Evolutionary conservation across 1,140 invertebrate genomes (phyloP).

Genomic region (Lordiphosa collinella): DNA sequence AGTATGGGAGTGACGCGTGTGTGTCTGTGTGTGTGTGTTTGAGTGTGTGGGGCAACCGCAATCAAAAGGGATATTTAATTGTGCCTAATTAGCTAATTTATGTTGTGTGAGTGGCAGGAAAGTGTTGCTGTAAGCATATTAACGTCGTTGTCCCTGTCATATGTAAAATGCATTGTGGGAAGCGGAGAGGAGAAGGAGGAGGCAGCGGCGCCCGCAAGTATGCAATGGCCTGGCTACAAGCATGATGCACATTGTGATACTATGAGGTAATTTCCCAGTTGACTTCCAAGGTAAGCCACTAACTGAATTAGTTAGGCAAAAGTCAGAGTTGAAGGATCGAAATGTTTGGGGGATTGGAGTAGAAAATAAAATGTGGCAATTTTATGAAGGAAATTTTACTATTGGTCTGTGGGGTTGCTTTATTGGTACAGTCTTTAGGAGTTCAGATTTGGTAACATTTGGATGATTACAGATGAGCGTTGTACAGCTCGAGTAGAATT

Average conservation of each 20-base stretch:
- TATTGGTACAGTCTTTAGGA: too few relatives aligned
- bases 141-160: slow-evolving; percentile 34
- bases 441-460: too few relatives aligned
- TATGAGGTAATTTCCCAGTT: slow-evolving; percentile 31
- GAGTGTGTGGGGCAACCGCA: slow-evolving; percentile 40
- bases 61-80: slow-evolving; percentile 77
- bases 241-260: slow-evolving; percentile 11
- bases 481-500: too few relatives aligned
- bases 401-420: too few relatives aligned
- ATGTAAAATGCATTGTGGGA: slow-evolving; percentile 22
- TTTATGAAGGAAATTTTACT: too few relatives aligned
- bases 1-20: not conserved
- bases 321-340: not conserved
- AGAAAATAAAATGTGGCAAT: too few relatives aligned
- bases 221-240: slow-evolving; percentile 28
- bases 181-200: not conserved
- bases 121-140: slow-evolving; percentile 65
- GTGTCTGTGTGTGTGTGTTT: slow-evolving; percentile 16
- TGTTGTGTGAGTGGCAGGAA: slow-evolving; percentile 58
- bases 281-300: slow-evolving; percentile 8
- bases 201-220: slow-evolving; percentile 19
- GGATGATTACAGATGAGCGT: too few relatives aligned
- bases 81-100: slow-evolving; percentile 76
- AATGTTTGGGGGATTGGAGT: not conserved
- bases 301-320: slow-evolving; percentile 8